Percentiles rank a stretch among this genome's conserved stretches.
phyloP scores from a whole-genome alignment of 2,113 vertebrate species.

The Perca schrenkii region DNA sequence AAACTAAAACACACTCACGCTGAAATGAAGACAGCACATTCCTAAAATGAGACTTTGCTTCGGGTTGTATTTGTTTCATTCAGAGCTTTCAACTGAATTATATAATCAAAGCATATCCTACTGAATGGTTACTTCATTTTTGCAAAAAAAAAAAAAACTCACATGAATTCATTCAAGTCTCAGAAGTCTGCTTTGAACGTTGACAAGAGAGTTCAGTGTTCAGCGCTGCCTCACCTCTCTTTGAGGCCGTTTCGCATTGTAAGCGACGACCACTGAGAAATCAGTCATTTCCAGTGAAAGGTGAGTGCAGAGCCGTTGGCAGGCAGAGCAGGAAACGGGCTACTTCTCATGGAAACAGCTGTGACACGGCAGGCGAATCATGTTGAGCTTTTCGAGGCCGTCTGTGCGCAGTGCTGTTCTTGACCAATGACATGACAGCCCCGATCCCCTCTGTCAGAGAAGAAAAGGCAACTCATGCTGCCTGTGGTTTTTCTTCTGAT shows the following conservation, averaged over 20 bases:
- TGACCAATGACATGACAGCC: constrained; percentile 52
- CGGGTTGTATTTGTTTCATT: background rate
- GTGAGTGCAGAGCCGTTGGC: constrained; percentile 46
- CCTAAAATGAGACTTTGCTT: background rate
- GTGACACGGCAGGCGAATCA: constrained; percentile 47
- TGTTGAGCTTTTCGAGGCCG: constrained; percentile 40
- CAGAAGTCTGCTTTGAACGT: constrained; percentile 46
- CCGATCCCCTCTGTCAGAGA: constrained; percentile 27
- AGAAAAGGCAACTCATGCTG: constrained; percentile 41
- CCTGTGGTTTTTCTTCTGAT: constrained; percentile 14
- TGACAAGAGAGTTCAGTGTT: background rate
- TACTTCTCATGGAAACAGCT: constrained; percentile 39
- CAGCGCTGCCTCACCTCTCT: constrained; percentile 23
- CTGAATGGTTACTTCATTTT: background rate
- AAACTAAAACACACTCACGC: background rate
- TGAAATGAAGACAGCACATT: background rate
- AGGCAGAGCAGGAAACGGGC: constrained; percentile 28
- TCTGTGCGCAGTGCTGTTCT: constrained; percentile 16
- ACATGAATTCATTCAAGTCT: constrained; percentile 44
- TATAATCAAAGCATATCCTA: background rate
- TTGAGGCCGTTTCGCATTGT: constrained; percentile 45
- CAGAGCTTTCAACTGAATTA: background rate
- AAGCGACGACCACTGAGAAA: constrained; percentile 33
- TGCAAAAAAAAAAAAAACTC: background rate
- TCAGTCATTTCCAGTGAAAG: constrained; percentile 52